Conservation (phyloP, 2,113 vertebrate genomes). For the Agelaius phoeniceus region DNA sequence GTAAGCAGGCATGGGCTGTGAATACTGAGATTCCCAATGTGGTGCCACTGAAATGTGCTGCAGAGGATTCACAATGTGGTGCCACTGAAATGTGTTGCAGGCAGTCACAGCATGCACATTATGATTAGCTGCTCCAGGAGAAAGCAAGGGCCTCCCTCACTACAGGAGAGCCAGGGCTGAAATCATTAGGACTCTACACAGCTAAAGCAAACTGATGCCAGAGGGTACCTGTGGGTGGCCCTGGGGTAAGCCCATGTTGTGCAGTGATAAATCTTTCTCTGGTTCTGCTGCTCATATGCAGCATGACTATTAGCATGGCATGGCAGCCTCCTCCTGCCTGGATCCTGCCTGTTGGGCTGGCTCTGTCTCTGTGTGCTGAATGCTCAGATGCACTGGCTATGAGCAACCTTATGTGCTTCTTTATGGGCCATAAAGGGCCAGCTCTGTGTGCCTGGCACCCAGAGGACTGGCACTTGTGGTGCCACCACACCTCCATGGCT, state of each 20-base stretch:
- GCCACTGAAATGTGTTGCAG: background rate
- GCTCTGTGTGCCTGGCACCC: background rate
- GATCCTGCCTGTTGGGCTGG: background rate
- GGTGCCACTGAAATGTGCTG: background rate
- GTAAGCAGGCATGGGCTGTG: background rate
- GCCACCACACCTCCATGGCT: rapidly evolving
- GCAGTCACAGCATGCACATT: background rate
- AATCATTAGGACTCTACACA: background rate
- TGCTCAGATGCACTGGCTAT: background rate
- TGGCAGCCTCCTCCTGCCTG: background rate
- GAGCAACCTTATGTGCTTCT: rapidly evolving
- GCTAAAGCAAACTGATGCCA: background rate
- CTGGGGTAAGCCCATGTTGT: background rate
- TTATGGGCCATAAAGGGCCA: background rate
- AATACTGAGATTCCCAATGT: background rate
- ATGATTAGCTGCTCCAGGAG: background rate
- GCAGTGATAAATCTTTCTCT: background rate
- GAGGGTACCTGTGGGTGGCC: background rate
- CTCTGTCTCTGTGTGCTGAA: background rate
- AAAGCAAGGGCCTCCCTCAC: background rate
- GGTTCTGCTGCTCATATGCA: background rate
- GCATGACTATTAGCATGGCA: rapidly evolving
- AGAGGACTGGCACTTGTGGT: background rate
- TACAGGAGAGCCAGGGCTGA: background rate
- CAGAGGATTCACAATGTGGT: background rate